phyloP scores from a whole-genome alignment of 2,113 vertebrate species.

The Ginglymostoma cirratum region DNA sequence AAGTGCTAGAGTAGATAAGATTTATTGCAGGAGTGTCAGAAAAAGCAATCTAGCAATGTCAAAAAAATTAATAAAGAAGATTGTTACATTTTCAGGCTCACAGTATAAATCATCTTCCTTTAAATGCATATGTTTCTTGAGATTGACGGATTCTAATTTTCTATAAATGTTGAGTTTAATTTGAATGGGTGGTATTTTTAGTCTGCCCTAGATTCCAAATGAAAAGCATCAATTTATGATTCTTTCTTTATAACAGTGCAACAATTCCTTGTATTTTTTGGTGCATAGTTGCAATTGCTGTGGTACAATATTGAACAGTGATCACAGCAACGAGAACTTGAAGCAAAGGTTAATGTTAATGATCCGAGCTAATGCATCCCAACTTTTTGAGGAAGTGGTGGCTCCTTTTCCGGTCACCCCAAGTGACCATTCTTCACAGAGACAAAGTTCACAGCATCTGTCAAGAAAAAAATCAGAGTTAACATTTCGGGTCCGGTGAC shows the following conservation, averaged over 20 bases:
- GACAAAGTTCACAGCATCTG: not conserved
- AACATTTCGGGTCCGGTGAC: no score
- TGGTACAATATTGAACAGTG: not conserved
- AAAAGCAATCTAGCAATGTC: not conserved
- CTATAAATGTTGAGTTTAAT: not conserved
- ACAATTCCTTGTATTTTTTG: not conserved
- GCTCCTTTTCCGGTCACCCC: not conserved
- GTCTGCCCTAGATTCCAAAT: not conserved
- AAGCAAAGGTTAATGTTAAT: conserved; percentile 8
- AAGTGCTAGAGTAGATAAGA: not conserved
- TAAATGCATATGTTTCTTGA: not conserved
- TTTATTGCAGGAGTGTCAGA: conserved; percentile 3
- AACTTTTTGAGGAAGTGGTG: not conserved
- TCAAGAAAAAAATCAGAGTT: no score
- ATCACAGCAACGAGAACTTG: not conserved
- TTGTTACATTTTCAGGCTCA: not conserved
- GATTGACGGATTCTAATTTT: conserved; percentile 8
- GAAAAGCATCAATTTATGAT: not conserved
- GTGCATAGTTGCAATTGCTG: not conserved
- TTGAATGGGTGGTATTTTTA: not conserved
- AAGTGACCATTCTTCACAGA: not conserved
- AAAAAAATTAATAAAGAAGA: not conserved
- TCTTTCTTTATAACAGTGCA: not conserved
- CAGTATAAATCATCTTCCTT: not conserved
- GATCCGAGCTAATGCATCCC: no score